Conservation (phyloP, 1,140 invertebrate species). For the Ceratitis capitata region DNA sequence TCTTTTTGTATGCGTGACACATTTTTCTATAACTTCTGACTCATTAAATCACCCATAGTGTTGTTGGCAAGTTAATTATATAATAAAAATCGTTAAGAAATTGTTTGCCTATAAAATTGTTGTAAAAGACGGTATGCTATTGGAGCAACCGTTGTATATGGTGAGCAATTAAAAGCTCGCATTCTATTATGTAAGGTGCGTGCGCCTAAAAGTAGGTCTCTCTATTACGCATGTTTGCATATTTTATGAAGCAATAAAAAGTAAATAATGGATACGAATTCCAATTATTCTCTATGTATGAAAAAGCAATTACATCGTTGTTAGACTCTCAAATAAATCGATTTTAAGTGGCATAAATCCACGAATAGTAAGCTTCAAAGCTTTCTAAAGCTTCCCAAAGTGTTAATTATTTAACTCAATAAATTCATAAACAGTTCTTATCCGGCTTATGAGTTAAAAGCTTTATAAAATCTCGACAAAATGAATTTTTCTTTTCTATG, state of each 20-base stretch:
- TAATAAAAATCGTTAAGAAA: neutral
- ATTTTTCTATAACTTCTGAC: neutral
- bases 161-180: neutral
- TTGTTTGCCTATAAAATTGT: neutral
- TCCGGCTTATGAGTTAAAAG: too few relatives aligned
- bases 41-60: neutral
- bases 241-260: conserved; percentile 3
- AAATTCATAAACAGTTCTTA: too few relatives aligned
- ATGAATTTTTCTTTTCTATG: too few relatives aligned
- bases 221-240: neutral
- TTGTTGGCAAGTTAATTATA: neutral
- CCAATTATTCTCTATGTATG: neutral
- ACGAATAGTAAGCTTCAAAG: too few relatives aligned
- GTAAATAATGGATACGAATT: neutral
- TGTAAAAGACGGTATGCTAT: neutral
- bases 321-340: too few relatives aligned
- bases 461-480: too few relatives aligned
- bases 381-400: too few relatives aligned
- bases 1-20: neutral
- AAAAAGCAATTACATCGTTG: neutral
- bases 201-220: conserved; percentile 5
- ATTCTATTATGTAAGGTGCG: neutral
- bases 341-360: too few relatives aligned
- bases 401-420: too few relatives aligned
- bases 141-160: neutral